Base-by-base conservation (phyloP, 37 sponge, comb jelly and placozoan species). In the Halisarca cf. caerulea region DNA sequence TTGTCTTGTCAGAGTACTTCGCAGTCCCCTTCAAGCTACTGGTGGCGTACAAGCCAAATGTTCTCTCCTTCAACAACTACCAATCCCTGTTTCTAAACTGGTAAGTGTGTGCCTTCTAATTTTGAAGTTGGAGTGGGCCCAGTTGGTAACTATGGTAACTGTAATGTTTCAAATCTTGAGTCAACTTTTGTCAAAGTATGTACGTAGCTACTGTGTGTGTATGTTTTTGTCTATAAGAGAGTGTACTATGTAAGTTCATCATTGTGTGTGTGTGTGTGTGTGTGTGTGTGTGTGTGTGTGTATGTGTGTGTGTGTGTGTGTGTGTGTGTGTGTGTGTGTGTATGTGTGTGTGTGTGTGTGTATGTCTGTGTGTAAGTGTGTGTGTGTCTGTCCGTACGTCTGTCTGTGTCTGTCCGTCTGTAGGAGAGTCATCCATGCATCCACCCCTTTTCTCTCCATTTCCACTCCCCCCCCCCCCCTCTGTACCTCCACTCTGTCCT, bases 71-170 rank as follows among this genome's bases (percentile, higher is more conserved):
- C 7, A 53, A 83, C 35, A 83, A 86, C 30, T 82, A 88, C 23
- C 72, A 89, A 45, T 34, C 80, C 23, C 79, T 92, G 42, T 92
- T 92, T 64, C 80, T 92, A 38, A 92, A 92, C 74, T 72, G 89
- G 92, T 92, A 45, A 80, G 83, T 57, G 28, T 25, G 30, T 20
- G 41, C 28, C 5, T 0, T 33, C 37, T 15, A 18, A 27, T 43
- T 30, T 80, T 27, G 30, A 11, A 64, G 15, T 64, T 6, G 34
- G 68, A 34, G 11, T 34, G 30, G 30, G 38, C 9, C 6, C 30
- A 23, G 24, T 34, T 34, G 3, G 24, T 73, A 36, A 73, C 36
- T 73, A 36, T 73, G n/a, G 35, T 38, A 39, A 23, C 39, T 30
- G 30, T 61, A 61, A 61, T 32, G 30, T 30, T 32, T 61, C 64